phyloP scores from a whole-genome alignment of 2,113 vertebrate genomes.

The Chiloscyllium plagiosum region DNA sequence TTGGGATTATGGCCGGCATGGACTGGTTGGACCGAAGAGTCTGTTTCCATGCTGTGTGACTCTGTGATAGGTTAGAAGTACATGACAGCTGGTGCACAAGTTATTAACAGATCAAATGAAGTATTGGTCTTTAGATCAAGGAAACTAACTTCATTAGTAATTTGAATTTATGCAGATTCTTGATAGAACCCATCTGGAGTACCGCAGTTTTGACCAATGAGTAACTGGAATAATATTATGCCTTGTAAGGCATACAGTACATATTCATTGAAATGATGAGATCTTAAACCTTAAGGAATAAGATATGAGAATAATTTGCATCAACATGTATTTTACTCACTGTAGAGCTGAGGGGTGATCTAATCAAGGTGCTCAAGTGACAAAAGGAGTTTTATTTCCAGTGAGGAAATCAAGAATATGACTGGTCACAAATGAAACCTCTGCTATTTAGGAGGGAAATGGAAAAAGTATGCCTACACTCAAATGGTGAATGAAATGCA shows the following conservation, averaged over 20 bases:
- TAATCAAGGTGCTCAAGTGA: background rate
- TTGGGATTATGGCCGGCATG: too few relatives aligned
- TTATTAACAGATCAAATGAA: background rate
- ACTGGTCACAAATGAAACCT: background rate
- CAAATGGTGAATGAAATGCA: background rate
- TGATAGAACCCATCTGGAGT: background rate
- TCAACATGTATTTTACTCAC: background rate
- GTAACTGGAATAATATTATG: background rate
- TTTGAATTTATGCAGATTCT: background rate
- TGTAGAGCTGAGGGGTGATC: background rate
- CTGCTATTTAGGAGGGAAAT: background rate
- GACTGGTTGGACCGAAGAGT: too few relatives aligned
- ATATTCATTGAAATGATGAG: background rate
- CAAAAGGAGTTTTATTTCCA: background rate
- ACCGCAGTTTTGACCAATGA: background rate
- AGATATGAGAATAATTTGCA: background rate
- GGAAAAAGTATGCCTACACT: background rate
- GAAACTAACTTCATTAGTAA: too few relatives aligned
- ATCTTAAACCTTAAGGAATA: background rate
- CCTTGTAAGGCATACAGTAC: background rate
- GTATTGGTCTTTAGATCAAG: background rate
- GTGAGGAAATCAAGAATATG: background rate
- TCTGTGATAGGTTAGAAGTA: background rate
- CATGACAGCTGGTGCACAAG: background rate
- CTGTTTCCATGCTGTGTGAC: too few relatives aligned